Conservation (phyloP, 2,888 invertebrate species). For the Timandra comae region DNA sequence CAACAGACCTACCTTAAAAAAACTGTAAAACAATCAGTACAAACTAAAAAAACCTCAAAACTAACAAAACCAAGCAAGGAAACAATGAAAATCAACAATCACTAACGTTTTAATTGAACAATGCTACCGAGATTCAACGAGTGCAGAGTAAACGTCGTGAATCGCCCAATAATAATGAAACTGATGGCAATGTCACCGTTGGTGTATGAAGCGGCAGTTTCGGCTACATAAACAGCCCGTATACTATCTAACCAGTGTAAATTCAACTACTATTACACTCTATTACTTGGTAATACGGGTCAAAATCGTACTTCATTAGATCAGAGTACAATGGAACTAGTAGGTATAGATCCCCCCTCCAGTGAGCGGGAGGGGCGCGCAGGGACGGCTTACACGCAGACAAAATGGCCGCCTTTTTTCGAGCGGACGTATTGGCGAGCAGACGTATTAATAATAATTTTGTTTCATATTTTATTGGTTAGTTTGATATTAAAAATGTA, state of each 20-base stretch:
- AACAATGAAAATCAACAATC: constrained; percentile 55
- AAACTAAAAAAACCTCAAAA: constrained; percentile 7
- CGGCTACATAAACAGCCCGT: constrained; percentile 77
- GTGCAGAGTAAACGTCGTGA: constrained; percentile 71
- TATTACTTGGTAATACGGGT: no score
- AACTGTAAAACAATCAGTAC: not conserved
- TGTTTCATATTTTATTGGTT: constrained; percentile 11
- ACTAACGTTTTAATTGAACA: constrained; percentile 66
- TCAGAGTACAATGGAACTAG: constrained; percentile 33
- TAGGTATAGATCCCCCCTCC: constrained; percentile 50
- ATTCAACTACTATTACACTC: constrained; percentile 24
- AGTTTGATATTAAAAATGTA: no score
- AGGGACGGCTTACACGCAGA: constrained; percentile 57
- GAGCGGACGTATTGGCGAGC: constrained; percentile 26
- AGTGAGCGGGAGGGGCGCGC: constrained; percentile 50
- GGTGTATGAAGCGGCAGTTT: constrained; percentile 76
- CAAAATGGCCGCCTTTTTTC: constrained; percentile 71
- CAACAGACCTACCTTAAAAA: no score
- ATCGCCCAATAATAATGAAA: constrained; percentile 78
- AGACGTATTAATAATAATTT: no score
- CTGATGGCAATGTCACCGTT: constrained; percentile 72
- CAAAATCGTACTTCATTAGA: constrained; percentile 17
- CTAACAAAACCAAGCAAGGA: constrained; percentile 24
- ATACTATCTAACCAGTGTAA: constrained; percentile 45
- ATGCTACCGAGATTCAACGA: constrained; percentile 62